A percentile compares a stretch with the other conserved stretches of the same genome.
phyloP scores from a whole-genome alignment of 2,797 vertebrate species.

The Enteromius afrohamiltoni region DNA sequence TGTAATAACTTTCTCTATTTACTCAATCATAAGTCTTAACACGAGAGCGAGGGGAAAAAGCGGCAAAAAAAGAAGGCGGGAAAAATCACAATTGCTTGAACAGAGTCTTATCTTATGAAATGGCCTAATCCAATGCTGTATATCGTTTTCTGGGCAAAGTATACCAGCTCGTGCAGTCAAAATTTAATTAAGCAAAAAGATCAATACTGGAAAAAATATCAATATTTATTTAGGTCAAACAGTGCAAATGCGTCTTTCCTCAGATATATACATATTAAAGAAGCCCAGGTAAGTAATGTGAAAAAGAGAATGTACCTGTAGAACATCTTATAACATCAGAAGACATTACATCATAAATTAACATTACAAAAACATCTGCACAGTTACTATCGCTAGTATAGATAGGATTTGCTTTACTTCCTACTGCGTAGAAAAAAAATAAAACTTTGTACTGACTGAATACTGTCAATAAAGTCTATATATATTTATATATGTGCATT shows the following conservation, averaged over 20 bases:
- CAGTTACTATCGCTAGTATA: constrained; percentile 79
- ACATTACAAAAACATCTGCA: constrained; percentile 70
- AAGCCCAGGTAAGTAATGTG: constrained; percentile 54
- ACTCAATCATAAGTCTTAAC: neutral
- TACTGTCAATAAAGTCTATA: constrained; percentile 78
- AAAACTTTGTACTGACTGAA: constrained; percentile 79
- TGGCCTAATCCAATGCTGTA: neutral
- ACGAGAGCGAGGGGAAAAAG: too few species aligned
- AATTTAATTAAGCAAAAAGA: constrained; percentile 16
- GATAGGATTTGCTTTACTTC: constrained; percentile 68
- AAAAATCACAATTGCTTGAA: neutral
- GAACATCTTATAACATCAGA: constrained; percentile 52
- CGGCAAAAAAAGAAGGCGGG: neutral
- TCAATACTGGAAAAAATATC: constrained; percentile 57
- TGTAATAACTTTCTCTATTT: neutral
- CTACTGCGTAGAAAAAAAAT: constrained; percentile 56
- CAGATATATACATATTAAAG: constrained; percentile 65
- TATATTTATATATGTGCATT: constrained; percentile 84
- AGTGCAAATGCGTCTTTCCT: constrained; percentile 73
- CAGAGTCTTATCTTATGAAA: neutral
- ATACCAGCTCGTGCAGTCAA: neutral
- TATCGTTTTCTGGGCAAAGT: neutral
- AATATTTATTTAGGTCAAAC: constrained; percentile 72
- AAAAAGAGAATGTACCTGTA: constrained; percentile 65
- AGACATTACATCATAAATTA: constrained; percentile 63